These are phyloP conservation scores for Subanguina moxae DNA, from an alignment of 1,140 invertebrate genomes.

Conservation along the genomic window DNA sequence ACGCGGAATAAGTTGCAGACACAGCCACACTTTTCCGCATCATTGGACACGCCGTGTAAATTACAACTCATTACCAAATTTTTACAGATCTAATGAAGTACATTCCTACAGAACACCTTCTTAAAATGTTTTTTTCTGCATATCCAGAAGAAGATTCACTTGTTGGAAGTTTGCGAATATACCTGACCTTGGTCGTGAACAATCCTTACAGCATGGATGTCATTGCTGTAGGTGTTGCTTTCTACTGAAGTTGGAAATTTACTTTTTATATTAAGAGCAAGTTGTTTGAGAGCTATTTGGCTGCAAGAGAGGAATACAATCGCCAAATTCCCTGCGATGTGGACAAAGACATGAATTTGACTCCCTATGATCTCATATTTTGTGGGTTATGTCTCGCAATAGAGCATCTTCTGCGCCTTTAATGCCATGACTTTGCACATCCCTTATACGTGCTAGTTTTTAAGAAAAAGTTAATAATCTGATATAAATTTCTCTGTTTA, in stretches of 20 bases:
- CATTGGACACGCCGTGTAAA: no score
- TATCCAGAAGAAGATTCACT: conserved; percentile 15
- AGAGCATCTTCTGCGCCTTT: no score
- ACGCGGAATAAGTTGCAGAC: no score
- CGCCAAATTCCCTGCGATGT: conserved; percentile 8
- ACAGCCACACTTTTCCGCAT: no score
- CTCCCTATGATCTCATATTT: conserved; percentile 10
- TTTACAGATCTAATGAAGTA: conserved; percentile 1
- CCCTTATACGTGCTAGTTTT: no score
- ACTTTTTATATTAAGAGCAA: conserved; percentile 14
- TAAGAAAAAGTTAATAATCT: no score
- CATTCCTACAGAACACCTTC: neutral
- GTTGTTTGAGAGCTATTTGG: conserved; percentile 23
- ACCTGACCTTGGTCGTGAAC: conserved; percentile 20
- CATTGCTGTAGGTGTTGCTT: conserved; percentile 10
- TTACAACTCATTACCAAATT: neutral
- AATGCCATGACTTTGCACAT: no score
- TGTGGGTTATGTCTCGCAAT: neutral
- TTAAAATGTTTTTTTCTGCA: conserved; percentile 19
- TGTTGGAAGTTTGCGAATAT: conserved; percentile 20
- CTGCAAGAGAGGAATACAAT: conserved; percentile 20
- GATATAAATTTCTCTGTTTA: neutral
- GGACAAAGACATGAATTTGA: conserved; percentile 10
- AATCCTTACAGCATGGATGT: conserved; percentile 14
- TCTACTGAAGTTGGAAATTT: neutral